These are phyloP conservation scores for Diarsia rubi DNA, from an alignment of 2,888 invertebrate genomes.

Conservation along the genomic window DNA sequence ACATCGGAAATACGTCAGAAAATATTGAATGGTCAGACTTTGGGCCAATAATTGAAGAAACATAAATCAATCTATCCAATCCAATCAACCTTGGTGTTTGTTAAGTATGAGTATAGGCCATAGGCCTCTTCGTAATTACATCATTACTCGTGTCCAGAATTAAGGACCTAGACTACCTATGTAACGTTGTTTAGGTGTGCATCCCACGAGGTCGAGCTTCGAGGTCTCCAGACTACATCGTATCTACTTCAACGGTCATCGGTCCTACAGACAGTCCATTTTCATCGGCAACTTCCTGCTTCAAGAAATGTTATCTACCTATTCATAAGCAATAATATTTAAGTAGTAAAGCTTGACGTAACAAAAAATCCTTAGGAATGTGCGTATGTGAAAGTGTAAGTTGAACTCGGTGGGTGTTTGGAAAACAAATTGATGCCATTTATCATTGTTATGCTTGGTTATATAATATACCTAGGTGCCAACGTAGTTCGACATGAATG, in stretches of 20 bases:
- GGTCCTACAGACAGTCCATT: not conserved
- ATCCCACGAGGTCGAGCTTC: slow-evolving; percentile 19
- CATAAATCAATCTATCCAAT: slow-evolving; percentile 55
- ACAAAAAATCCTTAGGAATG: slow-evolving; percentile 38
- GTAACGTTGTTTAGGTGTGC: slow-evolving; percentile 2
- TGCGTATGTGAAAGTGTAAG: slow-evolving; percentile 47
- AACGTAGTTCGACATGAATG: slow-evolving; percentile 24
- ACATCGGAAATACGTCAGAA: slow-evolving; percentile 51
- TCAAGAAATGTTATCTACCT: slow-evolving; percentile 27
- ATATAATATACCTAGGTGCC: slow-evolving; percentile 16
- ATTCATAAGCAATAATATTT: slow-evolving; percentile 9
- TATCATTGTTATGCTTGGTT: slow-evolving; percentile 30
- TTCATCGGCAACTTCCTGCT: slow-evolving; percentile 20
- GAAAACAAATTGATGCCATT: slow-evolving; percentile 43
- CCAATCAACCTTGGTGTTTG: slow-evolving; percentile 48
- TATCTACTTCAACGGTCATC: slow-evolving; percentile 15
- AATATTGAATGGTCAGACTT: slow-evolving; percentile 50
- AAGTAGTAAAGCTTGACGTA: slow-evolving; percentile 1
- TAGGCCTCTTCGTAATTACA: slow-evolving; percentile 37
- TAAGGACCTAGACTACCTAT: not conserved
- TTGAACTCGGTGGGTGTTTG: slow-evolving; percentile 17
- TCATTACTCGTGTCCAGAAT: slow-evolving; percentile 25
- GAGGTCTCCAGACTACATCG: slow-evolving; percentile 13
- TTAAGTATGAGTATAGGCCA: slow-evolving; percentile 31
- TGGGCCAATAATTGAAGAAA: slow-evolving; percentile 46